Evolutionary conservation across 2,113 vertebrate genomes (phyloP).

Genomic region (Oryctolagus cuniculus): mOryCun1.1 NC_091447.1:45842501-45843000

Average conservation of each 20-base stretch:
- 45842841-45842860: background rate
- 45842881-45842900: background rate
- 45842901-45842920: background rate
- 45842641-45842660: background rate
- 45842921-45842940: slow-evolving; percentile 12
- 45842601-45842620: background rate
- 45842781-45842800: background rate
- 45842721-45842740: background rate
- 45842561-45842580: background rate
- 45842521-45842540: background rate
- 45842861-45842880: background rate
- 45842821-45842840: background rate
- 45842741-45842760: background rate
- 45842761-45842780: background rate
- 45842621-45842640: background rate
- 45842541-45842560: background rate
- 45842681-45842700: background rate
- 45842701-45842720: background rate
- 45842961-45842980: background rate
- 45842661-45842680: background rate
- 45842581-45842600: background rate
- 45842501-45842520: background rate
- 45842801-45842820: background rate
- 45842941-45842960: background rate
- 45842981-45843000: background rate